These are phyloP conservation scores for Homalodisca vitripennis DNA, from an alignment of 1,140 invertebrate genomes.

Conservation along the genomic window DNA sequence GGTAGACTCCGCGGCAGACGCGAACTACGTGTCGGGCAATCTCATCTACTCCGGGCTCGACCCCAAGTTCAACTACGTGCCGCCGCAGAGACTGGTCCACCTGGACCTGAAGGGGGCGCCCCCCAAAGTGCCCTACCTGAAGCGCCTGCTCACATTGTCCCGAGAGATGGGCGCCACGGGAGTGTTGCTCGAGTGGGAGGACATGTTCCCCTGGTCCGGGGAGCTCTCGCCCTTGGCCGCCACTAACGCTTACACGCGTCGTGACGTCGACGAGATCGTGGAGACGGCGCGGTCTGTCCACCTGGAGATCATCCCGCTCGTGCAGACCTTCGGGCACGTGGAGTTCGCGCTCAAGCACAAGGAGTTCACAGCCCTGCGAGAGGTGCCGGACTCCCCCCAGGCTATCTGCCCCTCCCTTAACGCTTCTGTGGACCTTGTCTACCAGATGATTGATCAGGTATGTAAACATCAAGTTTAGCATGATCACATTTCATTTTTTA, in stretches of 20 bases:
- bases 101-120: constrained; percentile 91
- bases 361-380: constrained; percentile 73
- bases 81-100: constrained; percentile 61
- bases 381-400: constrained; percentile 73
- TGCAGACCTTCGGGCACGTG: constrained; percentile 96
- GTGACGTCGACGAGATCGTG: constrained; percentile 66
- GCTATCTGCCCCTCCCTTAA: constrained; percentile 79
- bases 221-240: constrained; percentile 63
- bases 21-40: constrained; percentile 3
- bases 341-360: constrained; percentile 86
- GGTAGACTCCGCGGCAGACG: background rate
- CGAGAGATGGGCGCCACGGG: constrained; percentile 81
- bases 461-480: too few relatives aligned
- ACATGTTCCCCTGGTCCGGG: constrained; percentile 92
- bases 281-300: constrained; percentile 61
- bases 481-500: too few relatives aligned
- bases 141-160: constrained; percentile 71
- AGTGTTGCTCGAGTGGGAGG: constrained; percentile 93
- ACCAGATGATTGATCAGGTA: constrained; percentile 81
- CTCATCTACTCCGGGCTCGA: constrained; percentile 1
- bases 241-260: constrained; percentile 71
- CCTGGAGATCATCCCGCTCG: constrained; percentile 86
- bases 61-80: constrained; percentile 38
- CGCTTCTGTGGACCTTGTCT: constrained; percentile 68
- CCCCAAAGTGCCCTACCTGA: constrained; percentile 69